Evolutionary conservation across 2,113 vertebrate species (phyloP), one percentile per base, ranked within the genome.

Genomic region (Platichthys stellatus): DNA sequence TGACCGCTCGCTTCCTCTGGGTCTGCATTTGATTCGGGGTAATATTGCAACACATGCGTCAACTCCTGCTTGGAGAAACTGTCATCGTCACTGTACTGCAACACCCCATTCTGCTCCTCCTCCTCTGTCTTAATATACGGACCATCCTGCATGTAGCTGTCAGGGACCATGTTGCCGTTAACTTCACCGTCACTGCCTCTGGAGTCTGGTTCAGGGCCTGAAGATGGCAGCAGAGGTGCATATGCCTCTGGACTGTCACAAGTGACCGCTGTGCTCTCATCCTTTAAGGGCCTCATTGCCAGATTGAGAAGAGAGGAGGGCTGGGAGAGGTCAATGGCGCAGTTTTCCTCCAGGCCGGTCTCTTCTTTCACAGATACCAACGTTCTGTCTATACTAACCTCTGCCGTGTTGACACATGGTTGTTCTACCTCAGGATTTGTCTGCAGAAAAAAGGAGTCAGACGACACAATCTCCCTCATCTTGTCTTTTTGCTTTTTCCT

Each of bases 291-390:
- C 61, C 66, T 90, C 54, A 61, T 24, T 17, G 77, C 78, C 38
- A 88, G 40, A 70, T 88, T 83, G 49, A 90, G 81, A n/a, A 90
- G 80, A 0, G 69, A 40, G 3, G 85, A 69, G 9, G 82, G 61
- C 28, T 87, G 90, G 5, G 92, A 92, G 2, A 93, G 88, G 69
- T 92, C 90, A 3, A 93, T 86, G 1, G 89, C 92, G 7, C 71
- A 21, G 13, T 40, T 83, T 38, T 88, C 82, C 5, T 91, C 87
- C n/a, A 71, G 14, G 11, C 53, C 81, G 0, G 90, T 84, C 53
- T 94, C 91, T 2, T 31, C 21, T 67, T 94, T 94, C 3, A 93
- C 65, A 23, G 76, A 61, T 45, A 74, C 9, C 18, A 63, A 43
- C 40, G 43, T n/a, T 64, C 21, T 18, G 43, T 40, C 53, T 4